Conservation (phyloP, 2,113 vertebrate genomes). For the Eira barbara region DNA sequence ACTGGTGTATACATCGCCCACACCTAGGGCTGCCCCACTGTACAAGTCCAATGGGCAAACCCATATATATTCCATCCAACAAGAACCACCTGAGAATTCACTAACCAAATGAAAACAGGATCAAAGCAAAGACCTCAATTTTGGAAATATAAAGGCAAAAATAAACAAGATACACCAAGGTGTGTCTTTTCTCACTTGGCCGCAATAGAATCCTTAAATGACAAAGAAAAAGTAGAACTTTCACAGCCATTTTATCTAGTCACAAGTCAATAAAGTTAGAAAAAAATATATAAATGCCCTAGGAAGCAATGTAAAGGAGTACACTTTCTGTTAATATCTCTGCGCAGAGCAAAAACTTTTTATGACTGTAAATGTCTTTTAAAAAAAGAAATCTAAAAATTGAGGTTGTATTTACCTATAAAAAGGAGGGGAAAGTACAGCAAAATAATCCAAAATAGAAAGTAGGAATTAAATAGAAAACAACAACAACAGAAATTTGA, state of each 20-base stretch:
- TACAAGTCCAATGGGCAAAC: not conserved
- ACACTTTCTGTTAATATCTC: not conserved
- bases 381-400: not conserved
- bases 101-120: not conserved
- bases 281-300: not conserved
- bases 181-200: not conserved
- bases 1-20: not conserved
- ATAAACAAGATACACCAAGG: not conserved
- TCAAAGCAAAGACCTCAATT: not conserved
- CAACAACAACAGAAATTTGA: not conserved
- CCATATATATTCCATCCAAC: not conserved
- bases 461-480: not conserved
- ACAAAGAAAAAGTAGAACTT: not conserved
- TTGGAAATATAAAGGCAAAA: not conserved
- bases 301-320: not conserved
- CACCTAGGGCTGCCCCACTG: not conserved
- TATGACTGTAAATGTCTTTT: not conserved
- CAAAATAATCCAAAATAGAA: slow-evolving; percentile 57
- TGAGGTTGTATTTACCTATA: not conserved
- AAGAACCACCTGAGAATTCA: not conserved
- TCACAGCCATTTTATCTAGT: not conserved
- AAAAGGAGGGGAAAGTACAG: not conserved
- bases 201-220: not conserved
- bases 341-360: not conserved
- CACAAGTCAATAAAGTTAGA: not conserved